Evolutionary conservation across 2,797 vertebrate genomes (phyloP).

Genomic region (Hemibagrus guttatus): DNA sequence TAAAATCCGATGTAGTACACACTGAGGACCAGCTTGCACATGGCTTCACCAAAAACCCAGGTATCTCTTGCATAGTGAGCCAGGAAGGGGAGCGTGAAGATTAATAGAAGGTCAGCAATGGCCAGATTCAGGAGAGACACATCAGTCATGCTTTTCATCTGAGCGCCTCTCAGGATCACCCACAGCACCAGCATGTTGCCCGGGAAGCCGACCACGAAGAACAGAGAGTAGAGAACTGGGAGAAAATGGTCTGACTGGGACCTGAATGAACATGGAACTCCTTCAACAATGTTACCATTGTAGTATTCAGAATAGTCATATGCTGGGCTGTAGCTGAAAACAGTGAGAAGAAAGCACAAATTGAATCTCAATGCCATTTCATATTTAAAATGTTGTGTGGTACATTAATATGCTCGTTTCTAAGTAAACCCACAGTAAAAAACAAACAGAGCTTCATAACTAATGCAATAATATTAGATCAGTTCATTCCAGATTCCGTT

Average conservation of each 20-base stretch:
- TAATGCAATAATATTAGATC: not conserved
- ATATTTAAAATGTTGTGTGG: not conserved
- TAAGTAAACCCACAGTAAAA: not conserved
- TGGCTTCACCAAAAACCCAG: constrained; percentile 82
- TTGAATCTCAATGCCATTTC: not conserved
- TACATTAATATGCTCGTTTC: not conserved
- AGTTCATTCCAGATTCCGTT: too few relatives aligned
- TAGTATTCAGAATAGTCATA: not conserved
- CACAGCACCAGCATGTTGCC: constrained; percentile 85
- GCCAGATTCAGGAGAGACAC: constrained; percentile 89
- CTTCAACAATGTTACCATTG: fast-evolving
- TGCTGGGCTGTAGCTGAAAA: not conserved
- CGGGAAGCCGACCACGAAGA: constrained; percentile 80
- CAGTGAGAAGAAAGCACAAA: not conserved
- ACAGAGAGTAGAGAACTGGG: constrained; percentile 76
- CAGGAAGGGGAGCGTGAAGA: constrained; percentile 86
- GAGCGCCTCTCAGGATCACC: constrained; percentile 78
- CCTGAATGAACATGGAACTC: not conserved
- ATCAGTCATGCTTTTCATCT: constrained; percentile 86
- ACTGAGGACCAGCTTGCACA: constrained; percentile 83
- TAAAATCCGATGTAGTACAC: constrained; percentile 84
- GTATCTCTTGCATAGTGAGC: constrained; percentile 78
- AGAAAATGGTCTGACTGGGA: constrained; percentile 69
- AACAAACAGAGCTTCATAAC: not conserved
- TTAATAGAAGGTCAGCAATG: constrained; percentile 82